Percentiles rank a stretch among this genome's conserved stretches.
phyloP scores from a whole-genome alignment of 2,113 vertebrate genomes.

The Pardalotus punctatus region DNA sequence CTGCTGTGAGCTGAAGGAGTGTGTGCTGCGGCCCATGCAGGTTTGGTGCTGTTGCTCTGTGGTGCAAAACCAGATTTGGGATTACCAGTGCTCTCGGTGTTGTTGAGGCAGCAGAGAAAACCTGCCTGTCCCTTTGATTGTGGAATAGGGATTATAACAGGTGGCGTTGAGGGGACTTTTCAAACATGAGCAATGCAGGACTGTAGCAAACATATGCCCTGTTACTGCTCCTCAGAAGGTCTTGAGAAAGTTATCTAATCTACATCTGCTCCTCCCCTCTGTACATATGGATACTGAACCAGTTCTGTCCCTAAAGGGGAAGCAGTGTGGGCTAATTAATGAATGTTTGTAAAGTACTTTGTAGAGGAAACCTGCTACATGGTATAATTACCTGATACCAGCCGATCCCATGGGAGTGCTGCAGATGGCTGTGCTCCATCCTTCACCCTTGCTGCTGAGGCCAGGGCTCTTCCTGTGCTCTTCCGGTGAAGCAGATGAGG shows the following conservation, averaged over 20 bases:
- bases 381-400: neutral
- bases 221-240: neutral
- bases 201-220: neutral
- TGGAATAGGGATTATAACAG: neutral
- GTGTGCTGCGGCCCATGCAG: neutral
- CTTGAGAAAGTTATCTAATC: neutral
- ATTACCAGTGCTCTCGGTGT: neutral
- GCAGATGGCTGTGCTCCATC: slow-evolving; percentile 5
- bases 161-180: neutral
- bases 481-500: neutral
- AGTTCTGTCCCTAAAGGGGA: neutral
- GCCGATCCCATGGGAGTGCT: neutral
- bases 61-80: fast-evolving
- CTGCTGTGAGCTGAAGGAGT: neutral
- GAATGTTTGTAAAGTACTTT: slow-evolving; percentile 11
- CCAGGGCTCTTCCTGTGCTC: neutral
- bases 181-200: neutral
- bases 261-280: neutral
- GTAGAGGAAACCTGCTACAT: neutral
- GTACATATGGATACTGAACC: neutral
- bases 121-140: neutral
- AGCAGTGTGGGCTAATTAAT: neutral
- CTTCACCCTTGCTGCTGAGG: neutral
- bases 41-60: neutral
- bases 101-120: neutral